Percentiles rank a stretch among this genome's conserved stretches.
These are phyloP conservation scores for Drosophila neonasuta DNA, from an alignment of 2,888 invertebrate genomes.

Conservation along the genomic window DNA sequence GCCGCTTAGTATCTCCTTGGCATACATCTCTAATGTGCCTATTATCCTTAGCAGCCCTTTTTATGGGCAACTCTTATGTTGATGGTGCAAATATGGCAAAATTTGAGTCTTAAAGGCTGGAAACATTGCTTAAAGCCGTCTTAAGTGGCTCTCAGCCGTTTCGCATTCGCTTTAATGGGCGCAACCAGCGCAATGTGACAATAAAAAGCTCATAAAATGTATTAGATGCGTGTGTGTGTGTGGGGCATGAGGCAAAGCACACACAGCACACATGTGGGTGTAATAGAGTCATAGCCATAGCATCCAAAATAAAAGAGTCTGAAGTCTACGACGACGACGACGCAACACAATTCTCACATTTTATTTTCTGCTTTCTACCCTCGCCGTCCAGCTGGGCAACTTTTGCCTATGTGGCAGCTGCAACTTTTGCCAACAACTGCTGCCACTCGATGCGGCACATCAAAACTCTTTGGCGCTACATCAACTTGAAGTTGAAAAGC, in stretches of 20 bases:
- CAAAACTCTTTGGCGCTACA: conserved; percentile 65
- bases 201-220: conserved; percentile 75
- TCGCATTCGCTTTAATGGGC: conserved; percentile 49
- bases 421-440: conserved; percentile 49
- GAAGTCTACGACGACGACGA: conserved; percentile 9
- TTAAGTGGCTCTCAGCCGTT: conserved; percentile 40
- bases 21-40: neutral
- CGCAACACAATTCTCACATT: conserved; percentile 22
- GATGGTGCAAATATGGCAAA: conserved; percentile 25
- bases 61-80: conserved; percentile 3
- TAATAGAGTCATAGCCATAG: conserved; percentile 13
- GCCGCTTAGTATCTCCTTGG: neutral
- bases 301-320: neutral
- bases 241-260: conserved; percentile 27
- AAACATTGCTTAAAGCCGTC: conserved; percentile 41
- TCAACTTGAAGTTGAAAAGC: conserved; percentile 68
- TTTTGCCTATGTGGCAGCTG: conserved; percentile 66
- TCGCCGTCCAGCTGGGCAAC: conserved; percentile 49
- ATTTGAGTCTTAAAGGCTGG: conserved; percentile 29
- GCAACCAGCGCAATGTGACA: conserved; percentile 73
- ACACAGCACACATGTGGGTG: conserved; percentile 5
- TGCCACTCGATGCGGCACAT: conserved; percentile 74
- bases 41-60: neutral
- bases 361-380: neutral
- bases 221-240: conserved; percentile 49